Percentiles rank a stretch among this genome's conserved stretches.
Evolutionary conservation across 2,888 invertebrate genomes (phyloP).

Genomic region (Tenthredo notha): DNA sequence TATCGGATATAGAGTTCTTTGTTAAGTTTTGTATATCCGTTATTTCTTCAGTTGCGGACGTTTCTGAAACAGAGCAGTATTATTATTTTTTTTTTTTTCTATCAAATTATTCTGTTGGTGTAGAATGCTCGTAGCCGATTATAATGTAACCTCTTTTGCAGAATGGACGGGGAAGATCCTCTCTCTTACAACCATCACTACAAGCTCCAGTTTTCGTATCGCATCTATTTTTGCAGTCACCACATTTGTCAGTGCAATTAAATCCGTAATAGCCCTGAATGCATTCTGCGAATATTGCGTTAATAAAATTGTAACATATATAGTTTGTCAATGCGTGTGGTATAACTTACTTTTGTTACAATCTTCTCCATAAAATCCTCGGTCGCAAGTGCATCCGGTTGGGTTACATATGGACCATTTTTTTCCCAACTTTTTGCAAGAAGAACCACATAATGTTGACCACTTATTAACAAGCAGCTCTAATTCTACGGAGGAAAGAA

Average conservation of each 20-base stretch:
- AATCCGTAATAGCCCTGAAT: not conserved
- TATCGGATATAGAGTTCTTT: not conserved
- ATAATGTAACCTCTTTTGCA: not conserved
- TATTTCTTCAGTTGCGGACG: not conserved
- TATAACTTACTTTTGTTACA: not conserved
- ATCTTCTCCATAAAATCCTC: not conserved
- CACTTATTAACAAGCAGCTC: not conserved
- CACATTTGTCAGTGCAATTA: not conserved
- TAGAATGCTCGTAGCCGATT: not conserved
- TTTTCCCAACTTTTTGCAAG: not conserved
- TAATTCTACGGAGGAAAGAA: not conserved
- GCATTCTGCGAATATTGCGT: constrained; percentile 28
- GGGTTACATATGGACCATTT: not conserved
- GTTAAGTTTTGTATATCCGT: not conserved
- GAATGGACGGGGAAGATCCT: not conserved
- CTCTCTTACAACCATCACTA: not conserved
- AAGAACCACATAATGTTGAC: not conserved
- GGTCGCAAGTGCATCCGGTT: not conserved
- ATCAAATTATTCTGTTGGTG: constrained; percentile 15
- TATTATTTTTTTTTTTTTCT: not conserved
- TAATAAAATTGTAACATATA: constrained; percentile 6
- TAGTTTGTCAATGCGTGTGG: not conserved
- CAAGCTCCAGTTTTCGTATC: not conserved
- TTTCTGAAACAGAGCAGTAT: not conserved
- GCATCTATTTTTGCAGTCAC: not conserved